Evolutionary conservation across 2,797 vertebrate genomes (phyloP).

Genomic region (Acanthiza pusilla): DNA sequence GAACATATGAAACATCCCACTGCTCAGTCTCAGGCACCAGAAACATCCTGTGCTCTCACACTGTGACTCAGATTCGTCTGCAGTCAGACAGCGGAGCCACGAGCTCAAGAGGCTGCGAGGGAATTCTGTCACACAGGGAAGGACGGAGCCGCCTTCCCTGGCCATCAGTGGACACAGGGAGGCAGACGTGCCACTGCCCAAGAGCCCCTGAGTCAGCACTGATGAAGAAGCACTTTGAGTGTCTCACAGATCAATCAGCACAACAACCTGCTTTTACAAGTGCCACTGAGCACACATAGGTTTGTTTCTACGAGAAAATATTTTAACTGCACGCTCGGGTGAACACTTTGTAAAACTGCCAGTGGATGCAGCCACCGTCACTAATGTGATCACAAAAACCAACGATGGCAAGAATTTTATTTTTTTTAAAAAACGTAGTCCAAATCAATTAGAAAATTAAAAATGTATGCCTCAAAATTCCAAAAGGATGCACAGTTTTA

Average conservation of each 20-base stretch:
- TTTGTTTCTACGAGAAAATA: not conserved
- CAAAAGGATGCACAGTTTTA: not conserved
- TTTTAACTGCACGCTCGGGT: accelerated
- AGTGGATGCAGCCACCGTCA: not conserved
- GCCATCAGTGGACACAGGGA: not conserved
- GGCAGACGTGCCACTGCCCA: accelerated
- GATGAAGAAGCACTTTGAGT: not conserved
- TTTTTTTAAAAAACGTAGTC: not conserved
- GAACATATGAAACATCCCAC: not conserved
- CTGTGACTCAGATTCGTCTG: not conserved
- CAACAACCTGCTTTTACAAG: not conserved
- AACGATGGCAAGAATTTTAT: not conserved
- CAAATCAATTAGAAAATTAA: not conserved
- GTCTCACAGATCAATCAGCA: not conserved
- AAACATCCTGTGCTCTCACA: not conserved
- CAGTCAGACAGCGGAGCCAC: not conserved
- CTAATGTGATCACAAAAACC: not conserved
- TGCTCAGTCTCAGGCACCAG: not conserved
- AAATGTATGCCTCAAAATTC: not conserved
- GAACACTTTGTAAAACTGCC: not conserved
- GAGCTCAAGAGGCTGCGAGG: not conserved
- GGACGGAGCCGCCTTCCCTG: not conserved
- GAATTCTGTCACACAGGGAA: not conserved
- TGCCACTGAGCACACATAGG: not conserved
- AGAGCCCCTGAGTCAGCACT: not conserved